A percentile compares a stretch with the other conserved stretches of the same genome.
These are phyloP conservation scores for Antennarius striatus DNA, from an alignment of 2,113 vertebrate species.

Conservation along the genomic window DNA sequence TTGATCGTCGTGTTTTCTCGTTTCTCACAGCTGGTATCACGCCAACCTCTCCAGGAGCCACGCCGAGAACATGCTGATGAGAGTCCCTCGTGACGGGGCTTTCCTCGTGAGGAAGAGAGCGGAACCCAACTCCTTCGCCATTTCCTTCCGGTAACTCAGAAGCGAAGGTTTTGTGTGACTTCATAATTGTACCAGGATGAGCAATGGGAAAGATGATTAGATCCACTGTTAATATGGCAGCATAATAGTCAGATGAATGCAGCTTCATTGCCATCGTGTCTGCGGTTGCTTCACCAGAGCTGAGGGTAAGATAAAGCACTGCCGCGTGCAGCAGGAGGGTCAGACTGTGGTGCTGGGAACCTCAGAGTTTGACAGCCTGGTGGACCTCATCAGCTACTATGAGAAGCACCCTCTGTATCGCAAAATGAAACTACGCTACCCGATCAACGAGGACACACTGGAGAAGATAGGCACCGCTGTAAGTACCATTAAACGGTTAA, in stretches of 20 bases:
- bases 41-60: constrained; percentile 91
- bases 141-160: constrained; percentile 90
- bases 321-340: constrained; percentile 95
- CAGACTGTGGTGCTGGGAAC: constrained; percentile 93
- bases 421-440: constrained; percentile 98
- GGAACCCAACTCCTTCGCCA: constrained; percentile 94
- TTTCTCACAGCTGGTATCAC: constrained; percentile 90
- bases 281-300: constrained; percentile 79
- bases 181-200: not conserved
- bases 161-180: not conserved
- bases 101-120: constrained; percentile 95
- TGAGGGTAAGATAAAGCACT: constrained; percentile 99
- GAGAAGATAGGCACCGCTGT: constrained; percentile 98
- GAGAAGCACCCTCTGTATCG: constrained; percentile 96
- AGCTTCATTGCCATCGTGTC: not conserved
- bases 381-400: constrained; percentile 96
- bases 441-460: constrained; percentile 97
- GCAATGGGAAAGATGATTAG: not conserved
- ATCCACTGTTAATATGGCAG: too few relatives aligned
- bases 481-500: constrained; percentile 61
- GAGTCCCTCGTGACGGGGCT: constrained; percentile 94
- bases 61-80: constrained; percentile 98
- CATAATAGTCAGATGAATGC: not conserved
- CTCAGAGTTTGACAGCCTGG: constrained; percentile 95
- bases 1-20: not conserved